phyloP scores from a whole-genome alignment of 1,140 invertebrate species.

The Drosophila malerkotliana region DNA sequence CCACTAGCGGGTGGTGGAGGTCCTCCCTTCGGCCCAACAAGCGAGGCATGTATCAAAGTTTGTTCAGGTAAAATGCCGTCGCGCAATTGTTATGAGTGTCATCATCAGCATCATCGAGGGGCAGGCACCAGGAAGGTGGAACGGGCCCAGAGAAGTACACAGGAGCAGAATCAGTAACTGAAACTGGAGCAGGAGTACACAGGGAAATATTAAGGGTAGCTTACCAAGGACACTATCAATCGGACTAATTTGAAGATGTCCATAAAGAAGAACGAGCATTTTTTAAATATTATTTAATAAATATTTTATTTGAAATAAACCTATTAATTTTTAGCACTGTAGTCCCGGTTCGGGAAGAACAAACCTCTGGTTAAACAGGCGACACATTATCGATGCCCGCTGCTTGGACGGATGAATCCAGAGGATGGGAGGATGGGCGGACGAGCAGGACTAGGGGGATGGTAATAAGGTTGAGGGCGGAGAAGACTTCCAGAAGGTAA shows the following conservation, averaged over 20 bases:
- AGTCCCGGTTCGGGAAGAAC: constrained; percentile 1
- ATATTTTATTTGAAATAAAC: neutral
- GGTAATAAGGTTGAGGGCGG: neutral
- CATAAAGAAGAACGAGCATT: neutral
- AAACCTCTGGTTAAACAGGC: constrained; percentile 45
- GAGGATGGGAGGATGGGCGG: neutral
- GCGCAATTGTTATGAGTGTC: constrained; percentile 79
- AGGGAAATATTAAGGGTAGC: neutral
- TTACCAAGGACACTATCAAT: neutral
- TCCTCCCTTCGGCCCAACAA: neutral
- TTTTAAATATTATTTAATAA: neutral
- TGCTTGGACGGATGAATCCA: constrained; percentile 5
- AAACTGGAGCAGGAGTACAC: neutral
- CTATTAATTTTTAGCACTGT: neutral
- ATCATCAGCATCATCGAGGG: constrained; percentile 65
- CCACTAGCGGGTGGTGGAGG: constrained; percentile 5
- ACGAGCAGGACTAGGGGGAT: neutral
- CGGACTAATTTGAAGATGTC: neutral
- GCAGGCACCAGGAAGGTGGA: constrained; percentile 11
- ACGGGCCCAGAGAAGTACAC: constrained; percentile 8
- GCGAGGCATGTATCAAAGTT: constrained; percentile 74
- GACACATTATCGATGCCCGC: constrained; percentile 69
- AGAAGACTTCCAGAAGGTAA: neutral
- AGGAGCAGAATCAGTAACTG: constrained; percentile 15
- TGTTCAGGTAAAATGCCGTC: constrained; percentile 80